These are phyloP conservation scores for Ptychadena robeensis DNA, from an alignment of 2,797 vertebrate genomes.

Conservation along the genomic window DNA sequence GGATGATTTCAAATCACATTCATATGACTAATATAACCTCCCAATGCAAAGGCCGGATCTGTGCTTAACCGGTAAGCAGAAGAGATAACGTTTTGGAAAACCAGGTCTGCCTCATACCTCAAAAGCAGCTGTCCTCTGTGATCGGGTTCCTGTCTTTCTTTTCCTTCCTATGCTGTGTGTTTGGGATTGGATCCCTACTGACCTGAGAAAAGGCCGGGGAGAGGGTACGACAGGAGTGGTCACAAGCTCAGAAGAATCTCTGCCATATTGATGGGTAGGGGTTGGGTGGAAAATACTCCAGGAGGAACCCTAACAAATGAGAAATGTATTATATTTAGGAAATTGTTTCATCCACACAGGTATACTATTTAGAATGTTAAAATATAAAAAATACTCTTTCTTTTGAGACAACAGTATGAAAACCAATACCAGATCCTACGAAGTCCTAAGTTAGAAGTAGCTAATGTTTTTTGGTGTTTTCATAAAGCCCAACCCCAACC, in stretches of 20 bases:
- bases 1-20: too few species aligned
- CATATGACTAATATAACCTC: too few species aligned
- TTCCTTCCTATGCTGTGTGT: neutral
- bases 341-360: neutral
- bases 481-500: neutral
- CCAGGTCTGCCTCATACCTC: neutral
- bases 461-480: neutral
- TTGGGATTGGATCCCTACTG: neutral
- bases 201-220: neutral
- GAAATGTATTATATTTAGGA: neutral
- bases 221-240: neutral
- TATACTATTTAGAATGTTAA: neutral
- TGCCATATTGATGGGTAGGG: neutral
- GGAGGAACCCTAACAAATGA: neutral
- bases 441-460: neutral
- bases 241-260: neutral
- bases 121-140: neutral
- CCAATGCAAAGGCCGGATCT: too few species aligned
- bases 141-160: neutral
- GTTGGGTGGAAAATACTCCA: slow-evolving; percentile 3
- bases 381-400: neutral
- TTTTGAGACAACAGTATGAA: neutral
- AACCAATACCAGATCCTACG: neutral
- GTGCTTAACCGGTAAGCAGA: too few species aligned
- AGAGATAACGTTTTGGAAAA: neutral